Evolutionary conservation across 2,797 vertebrate genomes (phyloP), one percentile per base, ranked within the genome.

Genomic region (Arremon brunneinucha): DNA sequence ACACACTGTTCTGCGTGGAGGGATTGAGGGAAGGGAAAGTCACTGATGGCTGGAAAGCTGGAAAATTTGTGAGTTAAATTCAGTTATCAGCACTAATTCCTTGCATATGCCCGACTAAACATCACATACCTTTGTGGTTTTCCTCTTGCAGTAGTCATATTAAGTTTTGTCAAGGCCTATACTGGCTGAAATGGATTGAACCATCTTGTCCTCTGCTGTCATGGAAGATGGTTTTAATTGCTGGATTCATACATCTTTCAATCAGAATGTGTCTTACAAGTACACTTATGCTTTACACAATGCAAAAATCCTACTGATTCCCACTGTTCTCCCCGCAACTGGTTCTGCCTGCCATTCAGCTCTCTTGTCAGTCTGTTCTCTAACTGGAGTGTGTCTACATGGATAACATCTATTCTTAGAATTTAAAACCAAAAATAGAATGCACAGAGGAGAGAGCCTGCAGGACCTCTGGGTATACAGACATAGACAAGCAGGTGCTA

Each of bases 1-100:
- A 44, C 5, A 35, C 13, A 1, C 26, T 85, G 16, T 49, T 49
- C 19, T 47, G 5, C 0, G 0, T 22, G 18, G 26, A 57, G 12
- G 23, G 7, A 59, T 12, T 53, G 30, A 83, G 26, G 32, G 30
- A 83, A 59, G 21, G 20, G 4, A 52, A 79, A 53, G 79, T 46
- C 32, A 43, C 22, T 50, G 17, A 28, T 52, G 41, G 17, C n/a
- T 47, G 67, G 27, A 68, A 72, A 75, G 67, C 8, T 37, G 50
- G 9, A 63, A 77, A 72, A 62, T 59, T 32, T 3, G 2, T 59
- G 11, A 43, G 14, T 26, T 77, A 59, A 44, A 55, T 21, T 77
- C 32, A 28, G 11, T 37, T 63, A 50, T 27, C 14, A 35, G 23
- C 35, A 64, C 24, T 34, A 87, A 80, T 83, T 87, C 34, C 49